A percentile compares a stretch with the other conserved stretches of the same genome.
Evolutionary conservation across 2,888 invertebrate genomes (phyloP).

Genomic region (Drosophila ustulata): DNA sequence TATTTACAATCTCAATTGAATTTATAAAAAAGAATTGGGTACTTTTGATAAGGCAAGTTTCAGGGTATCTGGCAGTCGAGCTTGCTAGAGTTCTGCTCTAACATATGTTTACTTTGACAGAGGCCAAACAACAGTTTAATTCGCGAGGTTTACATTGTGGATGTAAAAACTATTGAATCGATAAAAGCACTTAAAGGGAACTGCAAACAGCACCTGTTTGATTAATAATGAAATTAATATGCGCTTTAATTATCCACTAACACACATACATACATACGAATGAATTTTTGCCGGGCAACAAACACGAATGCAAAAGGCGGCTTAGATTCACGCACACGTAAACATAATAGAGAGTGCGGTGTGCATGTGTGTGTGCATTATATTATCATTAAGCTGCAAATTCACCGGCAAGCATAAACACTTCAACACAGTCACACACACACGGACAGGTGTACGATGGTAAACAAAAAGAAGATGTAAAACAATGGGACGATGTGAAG

Average conservation of each 20-base stretch:
- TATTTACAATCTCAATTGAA: background rate
- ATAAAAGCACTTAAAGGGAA: conserved; percentile 15
- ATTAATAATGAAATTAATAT: conserved; percentile 47
- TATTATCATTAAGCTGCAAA: conserved; percentile 69
- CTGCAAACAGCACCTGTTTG: conserved; percentile 44
- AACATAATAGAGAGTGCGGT: conserved; percentile 8
- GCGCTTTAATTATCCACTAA: conserved; percentile 23
- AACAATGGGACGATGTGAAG: conserved; percentile 42
- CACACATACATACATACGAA: background rate
- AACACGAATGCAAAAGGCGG: conserved; percentile 17
- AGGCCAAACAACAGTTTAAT: background rate
- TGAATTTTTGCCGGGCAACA: conserved; percentile 19
- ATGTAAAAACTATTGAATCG: conserved; percentile 5
- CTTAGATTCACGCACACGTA: conserved; percentile 19
- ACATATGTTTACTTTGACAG: conserved; percentile 36
- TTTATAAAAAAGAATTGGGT: background rate
- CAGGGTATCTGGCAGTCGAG: background rate
- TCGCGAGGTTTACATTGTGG: background rate
- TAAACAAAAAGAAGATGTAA: conserved; percentile 70
- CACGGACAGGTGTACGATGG: conserved; percentile 34
- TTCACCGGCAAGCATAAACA: conserved; percentile 45
- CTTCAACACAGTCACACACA: conserved; percentile 6
- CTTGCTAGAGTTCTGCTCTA: background rate
- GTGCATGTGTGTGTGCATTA: conserved; percentile 4
- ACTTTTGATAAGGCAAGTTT: background rate